Conservation (phyloP, 2,113 vertebrate species). For the Vicugna pacos region DNA sequence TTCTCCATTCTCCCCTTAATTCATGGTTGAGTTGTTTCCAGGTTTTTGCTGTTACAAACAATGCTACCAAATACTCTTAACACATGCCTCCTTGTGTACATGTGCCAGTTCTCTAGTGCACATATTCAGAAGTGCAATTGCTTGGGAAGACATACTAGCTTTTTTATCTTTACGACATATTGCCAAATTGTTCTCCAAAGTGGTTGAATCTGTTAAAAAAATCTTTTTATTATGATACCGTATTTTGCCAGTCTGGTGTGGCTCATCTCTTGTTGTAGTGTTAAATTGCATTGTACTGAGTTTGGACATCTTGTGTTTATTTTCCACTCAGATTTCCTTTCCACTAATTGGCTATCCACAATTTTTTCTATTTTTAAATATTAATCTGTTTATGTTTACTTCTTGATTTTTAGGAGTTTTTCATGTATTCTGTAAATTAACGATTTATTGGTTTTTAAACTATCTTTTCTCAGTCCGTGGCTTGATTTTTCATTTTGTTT, state of each 20-base stretch:
- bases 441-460: neutral
- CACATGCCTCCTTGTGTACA: neutral
- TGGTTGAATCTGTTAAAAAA: neutral
- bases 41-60: neutral
- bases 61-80: neutral
- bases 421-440: neutral
- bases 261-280: neutral
- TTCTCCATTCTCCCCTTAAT: neutral
- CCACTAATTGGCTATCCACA: neutral
- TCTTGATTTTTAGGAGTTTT: neutral
- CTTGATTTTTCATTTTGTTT: neutral
- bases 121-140: neutral
- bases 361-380: neutral
- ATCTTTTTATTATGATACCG: neutral
- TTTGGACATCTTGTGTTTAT: neutral
- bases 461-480: neutral
- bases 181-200: neutral
- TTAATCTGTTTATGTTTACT: neutral
- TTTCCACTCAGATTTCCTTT: conserved; percentile 12
- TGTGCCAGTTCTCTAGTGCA: neutral
- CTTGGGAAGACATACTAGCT: neutral
- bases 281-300: neutral
- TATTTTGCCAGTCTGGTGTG: neutral
- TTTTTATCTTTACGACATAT: neutral
- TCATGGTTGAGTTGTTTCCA: neutral